Evolutionary conservation across 2,113 vertebrate genomes (phyloP).

Genomic region (Trochalopteron elliotii): DNA sequence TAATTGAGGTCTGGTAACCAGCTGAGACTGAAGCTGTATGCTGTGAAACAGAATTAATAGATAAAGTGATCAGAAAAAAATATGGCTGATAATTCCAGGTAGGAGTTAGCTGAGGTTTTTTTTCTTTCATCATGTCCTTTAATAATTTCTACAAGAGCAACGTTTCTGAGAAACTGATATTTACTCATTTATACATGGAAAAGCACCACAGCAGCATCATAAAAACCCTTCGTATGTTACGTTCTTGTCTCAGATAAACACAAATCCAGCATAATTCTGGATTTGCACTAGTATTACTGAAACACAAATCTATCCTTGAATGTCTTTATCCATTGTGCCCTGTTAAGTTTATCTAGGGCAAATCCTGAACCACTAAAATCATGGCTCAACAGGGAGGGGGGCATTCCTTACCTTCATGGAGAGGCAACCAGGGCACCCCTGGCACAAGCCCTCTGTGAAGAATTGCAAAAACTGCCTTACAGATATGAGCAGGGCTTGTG

Average conservation of each 20-base stretch:
- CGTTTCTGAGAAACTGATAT: background rate
- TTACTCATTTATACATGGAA: background rate
- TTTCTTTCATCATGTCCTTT: background rate
- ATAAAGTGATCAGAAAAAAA: background rate
- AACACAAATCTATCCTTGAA: background rate
- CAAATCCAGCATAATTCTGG: constrained; percentile 46
- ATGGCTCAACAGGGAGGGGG: background rate
- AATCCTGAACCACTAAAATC: background rate
- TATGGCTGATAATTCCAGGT: background rate
- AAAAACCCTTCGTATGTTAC: background rate
- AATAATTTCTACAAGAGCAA: background rate
- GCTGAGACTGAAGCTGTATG: background rate
- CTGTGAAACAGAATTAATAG: background rate
- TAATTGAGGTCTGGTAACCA: background rate
- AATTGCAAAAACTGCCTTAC: background rate
- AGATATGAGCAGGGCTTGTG: background rate
- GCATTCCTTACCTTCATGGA: background rate
- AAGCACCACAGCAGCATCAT: background rate
- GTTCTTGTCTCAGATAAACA: background rate
- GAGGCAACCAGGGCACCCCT: background rate
- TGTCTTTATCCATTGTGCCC: constrained; percentile 3
- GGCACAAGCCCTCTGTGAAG: background rate
- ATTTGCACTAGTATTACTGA: constrained; percentile 25
- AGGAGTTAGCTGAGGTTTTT: background rate
- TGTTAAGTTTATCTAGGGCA: background rate